Conservation (phyloP, 2,797 vertebrate species). For the Neoniphon sammara region DNA sequence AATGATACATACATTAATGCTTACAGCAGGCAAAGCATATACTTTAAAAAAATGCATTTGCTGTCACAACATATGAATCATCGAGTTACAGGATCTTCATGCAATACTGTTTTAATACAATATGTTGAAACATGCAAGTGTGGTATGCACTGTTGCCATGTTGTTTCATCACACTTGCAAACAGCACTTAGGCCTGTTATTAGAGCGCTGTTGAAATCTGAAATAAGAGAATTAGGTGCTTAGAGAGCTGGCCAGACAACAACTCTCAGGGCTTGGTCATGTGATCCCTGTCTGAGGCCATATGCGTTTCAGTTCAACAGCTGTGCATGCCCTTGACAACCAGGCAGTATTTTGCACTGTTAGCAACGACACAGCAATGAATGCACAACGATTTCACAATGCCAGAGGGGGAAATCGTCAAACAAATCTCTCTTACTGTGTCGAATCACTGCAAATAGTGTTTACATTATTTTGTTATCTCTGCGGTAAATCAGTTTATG, state of each 20-base stretch:
- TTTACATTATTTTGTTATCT: conserved; percentile 18
- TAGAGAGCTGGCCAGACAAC: conserved; percentile 68
- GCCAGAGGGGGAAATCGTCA: conserved; percentile 28
- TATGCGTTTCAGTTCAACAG: conserved; percentile 74
- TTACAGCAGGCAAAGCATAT: not conserved
- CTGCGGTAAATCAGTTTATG: conserved; percentile 10
- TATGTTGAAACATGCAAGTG: conserved; percentile 26
- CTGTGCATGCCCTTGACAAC: conserved; percentile 80
- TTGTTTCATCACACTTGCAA: conserved; percentile 51
- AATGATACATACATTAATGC: not conserved
- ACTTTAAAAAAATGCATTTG: not conserved
- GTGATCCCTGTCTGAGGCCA: conserved; percentile 72
- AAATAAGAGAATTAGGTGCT: conserved; percentile 77
- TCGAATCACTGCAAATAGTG: conserved; percentile 10
- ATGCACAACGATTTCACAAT: conserved; percentile 51
- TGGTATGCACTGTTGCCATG: not conserved
- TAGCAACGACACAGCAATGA: conserved; percentile 66
- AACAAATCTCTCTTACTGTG: conserved; percentile 17
- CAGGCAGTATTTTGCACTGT: conserved; percentile 68
- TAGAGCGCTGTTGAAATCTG: conserved; percentile 73
- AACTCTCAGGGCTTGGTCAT: conserved; percentile 66
- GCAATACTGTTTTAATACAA: not conserved
- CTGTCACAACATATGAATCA: not conserved
- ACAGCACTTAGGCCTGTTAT: conserved; percentile 47
- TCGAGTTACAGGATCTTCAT: not conserved